A percentile compares a stretch with the other conserved stretches of the same genome.
Evolutionary conservation across 2,888 invertebrate genomes (phyloP).

Genomic region (Chymomyza amoena): DNA sequence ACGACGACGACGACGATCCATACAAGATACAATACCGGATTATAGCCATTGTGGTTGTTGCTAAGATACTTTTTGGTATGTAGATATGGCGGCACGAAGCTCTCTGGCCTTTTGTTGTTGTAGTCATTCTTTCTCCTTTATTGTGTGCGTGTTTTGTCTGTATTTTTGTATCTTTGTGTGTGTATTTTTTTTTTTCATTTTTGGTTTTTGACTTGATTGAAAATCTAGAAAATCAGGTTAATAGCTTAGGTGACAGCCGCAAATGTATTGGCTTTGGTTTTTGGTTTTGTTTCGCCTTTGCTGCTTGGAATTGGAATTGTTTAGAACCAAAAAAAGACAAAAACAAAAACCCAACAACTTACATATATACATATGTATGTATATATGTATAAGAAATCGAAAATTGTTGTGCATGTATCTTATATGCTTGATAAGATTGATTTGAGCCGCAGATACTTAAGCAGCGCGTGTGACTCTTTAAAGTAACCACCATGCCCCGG

Average conservation of each 20-base stretch:
- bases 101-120: constrained; percentile 57
- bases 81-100: constrained; percentile 70
- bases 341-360: not conserved
- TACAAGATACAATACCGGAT: constrained; percentile 72
- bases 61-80: constrained; percentile 47
- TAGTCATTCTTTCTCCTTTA: constrained; percentile 32
- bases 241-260: constrained; percentile 75
- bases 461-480: constrained; percentile 15
- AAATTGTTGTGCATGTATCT: constrained; percentile 35
- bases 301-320: constrained; percentile 53
- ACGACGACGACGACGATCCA: constrained; percentile 57
- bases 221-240: constrained; percentile 76
- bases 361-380: not conserved
- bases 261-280: constrained; percentile 48
- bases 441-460: constrained; percentile 62
- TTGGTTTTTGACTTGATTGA: constrained; percentile 69
- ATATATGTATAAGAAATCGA: constrained; percentile 28
- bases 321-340: constrained; percentile 47
- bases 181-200: constrained; percentile 10
- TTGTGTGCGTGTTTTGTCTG: constrained; percentile 42
- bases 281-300: not conserved
- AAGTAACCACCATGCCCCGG: constrained; percentile 33
- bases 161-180: constrained; percentile 48
- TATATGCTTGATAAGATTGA: constrained; percentile 69
- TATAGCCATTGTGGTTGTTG: constrained; percentile 54